These are phyloP conservation scores for Nannospalax galili DNA, from an alignment of 2,113 vertebrate species.

Conservation along the genomic window DNA sequence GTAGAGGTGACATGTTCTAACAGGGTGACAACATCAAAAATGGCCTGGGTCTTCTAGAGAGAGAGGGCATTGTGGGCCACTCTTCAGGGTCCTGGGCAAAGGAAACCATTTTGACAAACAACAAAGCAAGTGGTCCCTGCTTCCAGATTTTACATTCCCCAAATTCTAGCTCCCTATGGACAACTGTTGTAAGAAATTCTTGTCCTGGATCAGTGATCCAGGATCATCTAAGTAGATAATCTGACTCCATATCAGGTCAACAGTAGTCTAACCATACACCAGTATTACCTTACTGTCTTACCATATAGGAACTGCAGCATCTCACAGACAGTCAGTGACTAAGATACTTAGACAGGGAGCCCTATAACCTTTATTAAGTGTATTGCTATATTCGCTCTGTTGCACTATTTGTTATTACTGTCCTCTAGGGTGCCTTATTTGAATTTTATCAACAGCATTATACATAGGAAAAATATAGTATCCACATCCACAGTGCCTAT, in stretches of 20 bases:
- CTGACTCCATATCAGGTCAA: background rate
- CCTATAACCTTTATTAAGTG: background rate
- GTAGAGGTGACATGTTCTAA: background rate
- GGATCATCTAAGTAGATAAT: background rate
- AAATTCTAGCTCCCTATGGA: background rate
- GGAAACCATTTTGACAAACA: background rate
- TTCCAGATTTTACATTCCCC: background rate
- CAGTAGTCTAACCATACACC: background rate
- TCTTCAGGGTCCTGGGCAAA: background rate
- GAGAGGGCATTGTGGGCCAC: background rate
- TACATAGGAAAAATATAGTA: background rate
- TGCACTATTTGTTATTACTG: background rate
- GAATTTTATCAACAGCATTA: background rate
- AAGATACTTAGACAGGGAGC: background rate
- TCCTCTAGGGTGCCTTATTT: background rate
- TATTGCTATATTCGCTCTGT: background rate
- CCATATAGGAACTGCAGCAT: accelerated
- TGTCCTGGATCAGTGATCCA: background rate
- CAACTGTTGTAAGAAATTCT: background rate
- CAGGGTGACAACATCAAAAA: background rate
- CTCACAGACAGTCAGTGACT: background rate
- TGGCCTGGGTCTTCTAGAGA: background rate
- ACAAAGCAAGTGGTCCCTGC: background rate
- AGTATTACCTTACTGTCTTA: too few species aligned
- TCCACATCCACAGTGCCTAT: background rate